Evolutionary conservation across 2,113 vertebrate species (phyloP).

Genomic region (Hemichromis elongatus): DNA sequence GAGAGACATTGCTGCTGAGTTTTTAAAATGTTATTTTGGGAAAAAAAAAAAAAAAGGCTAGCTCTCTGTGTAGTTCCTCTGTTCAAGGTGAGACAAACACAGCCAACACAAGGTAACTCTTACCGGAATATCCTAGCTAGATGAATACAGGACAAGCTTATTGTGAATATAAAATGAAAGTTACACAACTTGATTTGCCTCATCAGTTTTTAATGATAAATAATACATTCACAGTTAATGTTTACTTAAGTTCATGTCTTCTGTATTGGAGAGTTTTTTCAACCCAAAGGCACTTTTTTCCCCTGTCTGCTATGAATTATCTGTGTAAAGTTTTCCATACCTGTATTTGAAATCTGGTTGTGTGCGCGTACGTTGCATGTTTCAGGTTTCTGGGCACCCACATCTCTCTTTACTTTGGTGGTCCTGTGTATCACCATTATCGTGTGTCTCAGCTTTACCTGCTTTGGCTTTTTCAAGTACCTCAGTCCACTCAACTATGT

Average conservation of each 20-base stretch:
- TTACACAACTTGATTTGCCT: not conserved
- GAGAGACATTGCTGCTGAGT: not conserved
- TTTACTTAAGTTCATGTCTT: not conserved
- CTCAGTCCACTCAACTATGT: slow-evolving; percentile 86
- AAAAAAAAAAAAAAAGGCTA: accelerated
- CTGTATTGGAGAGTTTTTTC: not conserved
- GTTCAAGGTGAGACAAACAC: accelerated
- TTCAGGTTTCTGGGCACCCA: slow-evolving; percentile 82
- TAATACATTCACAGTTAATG: not conserved
- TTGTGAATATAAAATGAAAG: not conserved
- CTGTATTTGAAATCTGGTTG: not conserved
- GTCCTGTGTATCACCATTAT: slow-evolving; percentile 80
- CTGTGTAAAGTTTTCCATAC: not conserved
- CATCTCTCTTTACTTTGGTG: slow-evolving; percentile 86
- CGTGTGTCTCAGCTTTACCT: slow-evolving; percentile 79
- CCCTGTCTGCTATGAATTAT: not conserved
- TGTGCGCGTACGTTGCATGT: not conserved
- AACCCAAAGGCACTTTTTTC: not conserved
- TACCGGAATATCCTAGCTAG: no score
- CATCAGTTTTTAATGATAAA: not conserved
- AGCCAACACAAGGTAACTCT: no score
- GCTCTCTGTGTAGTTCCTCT: accelerated
- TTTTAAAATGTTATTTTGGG: not conserved
- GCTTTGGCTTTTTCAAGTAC: slow-evolving; percentile 88
- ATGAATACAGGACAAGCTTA: not conserved